These are phyloP conservation scores for Crotophaga sulcirostris DNA, from an alignment of 2,113 vertebrate species.

Conservation along the genomic window DNA sequence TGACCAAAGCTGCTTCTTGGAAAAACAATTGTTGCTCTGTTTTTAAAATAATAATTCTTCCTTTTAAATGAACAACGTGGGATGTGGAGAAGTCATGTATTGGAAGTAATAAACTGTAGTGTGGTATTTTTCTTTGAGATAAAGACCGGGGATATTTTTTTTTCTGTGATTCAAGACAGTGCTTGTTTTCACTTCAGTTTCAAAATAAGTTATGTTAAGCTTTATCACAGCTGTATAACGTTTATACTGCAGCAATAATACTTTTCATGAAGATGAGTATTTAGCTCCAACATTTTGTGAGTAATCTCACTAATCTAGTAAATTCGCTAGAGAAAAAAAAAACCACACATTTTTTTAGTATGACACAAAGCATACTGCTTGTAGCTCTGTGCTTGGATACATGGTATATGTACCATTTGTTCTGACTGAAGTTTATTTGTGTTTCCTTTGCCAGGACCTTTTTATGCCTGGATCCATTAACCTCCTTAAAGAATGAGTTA, in stretches of 20 bases:
- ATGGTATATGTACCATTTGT: not conserved
- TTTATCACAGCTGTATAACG: constrained; percentile 3
- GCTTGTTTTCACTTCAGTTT: constrained; percentile 33
- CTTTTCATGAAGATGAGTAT: not conserved
- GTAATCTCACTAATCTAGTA: not conserved
- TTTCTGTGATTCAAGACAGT: not conserved
- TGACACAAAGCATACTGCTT: not conserved
- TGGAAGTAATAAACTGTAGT: constrained; percentile 3
- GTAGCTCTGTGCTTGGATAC: not conserved
- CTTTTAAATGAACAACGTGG: not conserved
- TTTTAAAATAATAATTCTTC: constrained; percentile 1
- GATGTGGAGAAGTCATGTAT: not conserved
- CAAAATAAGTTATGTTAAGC: constrained; percentile 12
- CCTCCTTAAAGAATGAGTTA: not conserved
- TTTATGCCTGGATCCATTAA: not conserved
- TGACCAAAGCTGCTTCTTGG: not conserved
- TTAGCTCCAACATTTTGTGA: not conserved
- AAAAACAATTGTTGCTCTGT: not conserved
- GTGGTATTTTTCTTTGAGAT: not conserved
- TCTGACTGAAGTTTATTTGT: not conserved
- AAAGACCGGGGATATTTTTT: not conserved
- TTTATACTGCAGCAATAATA: constrained; percentile 27
- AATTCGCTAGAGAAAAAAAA: not conserved
- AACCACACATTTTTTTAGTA: not conserved
- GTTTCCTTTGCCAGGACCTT: not conserved